Percentiles rank a stretch among this genome's conserved stretches.
Evolutionary conservation across 2,113 vertebrate species (phyloP).

Genomic region (Trachemys scripta): DNA sequence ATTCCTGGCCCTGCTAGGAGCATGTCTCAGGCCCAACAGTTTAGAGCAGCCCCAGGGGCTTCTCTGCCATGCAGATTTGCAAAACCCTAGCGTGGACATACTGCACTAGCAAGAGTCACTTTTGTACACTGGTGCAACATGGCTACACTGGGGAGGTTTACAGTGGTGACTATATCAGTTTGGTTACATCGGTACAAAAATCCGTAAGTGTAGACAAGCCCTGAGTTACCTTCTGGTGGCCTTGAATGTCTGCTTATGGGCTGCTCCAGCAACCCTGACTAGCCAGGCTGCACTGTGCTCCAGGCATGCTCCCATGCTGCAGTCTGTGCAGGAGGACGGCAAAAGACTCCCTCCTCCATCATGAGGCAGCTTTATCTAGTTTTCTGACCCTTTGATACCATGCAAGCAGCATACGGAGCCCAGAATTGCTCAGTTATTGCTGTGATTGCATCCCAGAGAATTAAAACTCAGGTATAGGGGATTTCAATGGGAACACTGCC

Average conservation of each 20-base stretch:
- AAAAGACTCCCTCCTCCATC: rapidly evolving
- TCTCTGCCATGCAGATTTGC: neutral
- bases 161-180: neutral
- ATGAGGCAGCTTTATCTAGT: neutral
- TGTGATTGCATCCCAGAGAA: neutral
- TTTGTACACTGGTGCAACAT: neutral
- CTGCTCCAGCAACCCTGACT: conserved; percentile 36
- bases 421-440: neutral
- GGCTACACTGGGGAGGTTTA: neutral
- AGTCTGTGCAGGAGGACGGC: neutral
- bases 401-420: neutral
- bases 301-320: neutral
- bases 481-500: neutral
- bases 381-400: neutral
- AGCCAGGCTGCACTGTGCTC: conserved; percentile 1
- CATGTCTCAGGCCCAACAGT: neutral
- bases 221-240: neutral
- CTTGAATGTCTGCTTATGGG: conserved; percentile 22
- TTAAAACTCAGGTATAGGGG: neutral
- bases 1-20: neutral
- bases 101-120: neutral
- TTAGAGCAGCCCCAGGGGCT: neutral
- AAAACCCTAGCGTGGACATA: conserved; percentile 14
- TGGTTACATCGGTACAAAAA: neutral
- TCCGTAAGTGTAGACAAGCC: neutral